Conservation (phyloP, 2,888 invertebrate species). For the Anorthoa munda region DNA sequence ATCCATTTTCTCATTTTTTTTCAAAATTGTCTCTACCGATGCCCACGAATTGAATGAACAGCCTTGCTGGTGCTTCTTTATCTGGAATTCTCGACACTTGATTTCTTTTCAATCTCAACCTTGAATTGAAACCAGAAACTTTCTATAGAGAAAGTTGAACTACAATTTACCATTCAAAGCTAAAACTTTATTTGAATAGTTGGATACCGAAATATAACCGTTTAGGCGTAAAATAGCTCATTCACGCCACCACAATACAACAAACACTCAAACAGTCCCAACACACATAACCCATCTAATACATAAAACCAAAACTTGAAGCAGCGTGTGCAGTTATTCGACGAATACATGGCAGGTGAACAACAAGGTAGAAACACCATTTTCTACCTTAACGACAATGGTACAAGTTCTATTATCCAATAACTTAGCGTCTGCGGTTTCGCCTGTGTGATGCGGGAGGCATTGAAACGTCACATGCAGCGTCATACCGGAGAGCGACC, state of each 20-base stretch:
- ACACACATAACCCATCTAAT: neutral
- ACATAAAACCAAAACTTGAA: slow-evolving; percentile 14
- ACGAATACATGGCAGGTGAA: slow-evolving; percentile 50
- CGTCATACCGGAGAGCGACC: slow-evolving; percentile 85
- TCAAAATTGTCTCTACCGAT: too few relatives aligned
- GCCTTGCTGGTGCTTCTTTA: neutral
- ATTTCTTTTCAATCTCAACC: too few relatives aligned
- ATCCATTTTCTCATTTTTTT: too few relatives aligned
- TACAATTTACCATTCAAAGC: too few relatives aligned
- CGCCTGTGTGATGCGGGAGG: slow-evolving; percentile 82
- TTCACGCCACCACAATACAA: neutral
- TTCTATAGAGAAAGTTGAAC: too few relatives aligned
- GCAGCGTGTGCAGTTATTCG: slow-evolving; percentile 51
- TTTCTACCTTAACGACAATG: slow-evolving; percentile 8
- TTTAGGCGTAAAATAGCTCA: too few relatives aligned
- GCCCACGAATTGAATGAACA: neutral
- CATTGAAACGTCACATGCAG: slow-evolving; percentile 85
- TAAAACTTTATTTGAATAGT: too few relatives aligned
- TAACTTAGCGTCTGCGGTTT: slow-evolving; percentile 81
- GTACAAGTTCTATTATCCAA: slow-evolving; percentile 9
- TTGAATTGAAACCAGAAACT: too few relatives aligned
- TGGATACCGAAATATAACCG: too few relatives aligned
- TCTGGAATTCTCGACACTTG: too few relatives aligned
- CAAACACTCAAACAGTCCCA: neutral
- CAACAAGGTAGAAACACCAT: slow-evolving; percentile 5